Conservation (phyloP, 2,888 invertebrate genomes). For the Drosophila barbarae region DNA sequence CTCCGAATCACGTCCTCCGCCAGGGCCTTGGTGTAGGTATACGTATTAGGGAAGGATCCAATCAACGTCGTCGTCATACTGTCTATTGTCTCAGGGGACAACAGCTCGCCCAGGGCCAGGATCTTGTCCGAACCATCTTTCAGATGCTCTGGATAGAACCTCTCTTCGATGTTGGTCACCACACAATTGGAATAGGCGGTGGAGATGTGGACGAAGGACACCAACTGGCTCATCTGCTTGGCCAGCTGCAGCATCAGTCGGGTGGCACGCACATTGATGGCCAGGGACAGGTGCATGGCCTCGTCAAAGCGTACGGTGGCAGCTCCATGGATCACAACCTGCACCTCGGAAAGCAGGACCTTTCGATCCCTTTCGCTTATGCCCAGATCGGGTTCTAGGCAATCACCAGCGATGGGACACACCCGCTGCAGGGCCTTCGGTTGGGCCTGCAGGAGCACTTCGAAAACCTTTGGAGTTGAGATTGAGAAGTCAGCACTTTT, state of each 20-base stretch:
- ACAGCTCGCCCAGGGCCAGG: constrained; percentile 66
- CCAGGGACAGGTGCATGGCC: constrained; percentile 82
- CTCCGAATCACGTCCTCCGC: constrained; percentile 83
- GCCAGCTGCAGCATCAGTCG: constrained; percentile 83
- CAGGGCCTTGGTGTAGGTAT: constrained; percentile 86
- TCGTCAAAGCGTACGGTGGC: constrained; percentile 30
- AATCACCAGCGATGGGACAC: constrained; percentile 10
- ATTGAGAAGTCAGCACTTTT: neutral
- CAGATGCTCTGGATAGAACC: constrained; percentile 72
- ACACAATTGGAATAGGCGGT: constrained; percentile 68
- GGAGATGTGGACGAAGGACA: constrained; percentile 83
- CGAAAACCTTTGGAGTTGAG: constrained; percentile 5
- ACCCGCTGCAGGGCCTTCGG: constrained; percentile 17
- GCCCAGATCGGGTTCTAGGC: constrained; percentile 10
- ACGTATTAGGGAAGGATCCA: constrained; percentile 83
- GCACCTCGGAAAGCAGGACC: constrained; percentile 41
- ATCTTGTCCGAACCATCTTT: constrained; percentile 75
- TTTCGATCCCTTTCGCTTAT: constrained; percentile 6
- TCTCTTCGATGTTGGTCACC: constrained; percentile 76
- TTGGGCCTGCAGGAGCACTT: constrained; percentile 3
- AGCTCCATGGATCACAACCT: constrained; percentile 25
- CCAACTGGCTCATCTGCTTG: constrained; percentile 81
- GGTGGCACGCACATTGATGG: constrained; percentile 86
- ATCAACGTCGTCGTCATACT: constrained; percentile 66
- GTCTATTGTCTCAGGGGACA: constrained; percentile 76